Base-by-base conservation (phyloP, 2,797 vertebrate genomes). In the Chloroceryle inda region DNA sequence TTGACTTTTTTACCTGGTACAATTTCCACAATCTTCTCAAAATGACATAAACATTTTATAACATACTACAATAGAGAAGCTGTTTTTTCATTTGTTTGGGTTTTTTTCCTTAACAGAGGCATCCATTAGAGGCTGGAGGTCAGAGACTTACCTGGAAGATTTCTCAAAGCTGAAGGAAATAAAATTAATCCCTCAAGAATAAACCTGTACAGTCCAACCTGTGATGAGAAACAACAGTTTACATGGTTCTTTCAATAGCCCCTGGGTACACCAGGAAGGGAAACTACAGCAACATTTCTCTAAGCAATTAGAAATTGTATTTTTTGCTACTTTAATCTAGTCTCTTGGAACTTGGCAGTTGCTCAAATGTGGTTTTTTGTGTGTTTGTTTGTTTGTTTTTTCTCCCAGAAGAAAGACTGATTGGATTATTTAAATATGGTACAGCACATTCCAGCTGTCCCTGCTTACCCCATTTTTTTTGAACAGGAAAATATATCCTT, bases 271-370 rank as follows among this genome's bases (percentile, higher is more conserved):
- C 37, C 63, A 88, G 85, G 45, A 85, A 93, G 53, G 29, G 55
- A 97, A 94, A 95, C 61, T 75, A 85, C 93, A 96, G 71, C 49
- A 81, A 72, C 61, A 90, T 95, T 96, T 95, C 68, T 94, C 66
- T 47, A 92, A 93, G 96, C 71, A 91, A 63, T 89, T 95, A 96
- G 56, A 95, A 97, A 96, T 24, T 90, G n/a, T 92, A 79, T 91
- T 95, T 92, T 93, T 88, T 82, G 71, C 29, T 94, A 88, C 75
- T 95, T 95, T 83, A 94, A 55, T 95, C 69, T 97, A 77, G 96
- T 96, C 79, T 95, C 67, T 72, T 88, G 67, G 35, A 96, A 72
- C 21, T 31, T 97, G 90, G 78, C 78, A 74, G 45, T 89, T 88
- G 88, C 58, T 96, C 52, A 95, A 84, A 93, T 79, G 50, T 29